Conservation (phyloP, 2,113 vertebrate genomes). For the Ornithorhynchus anatinus region DNA sequence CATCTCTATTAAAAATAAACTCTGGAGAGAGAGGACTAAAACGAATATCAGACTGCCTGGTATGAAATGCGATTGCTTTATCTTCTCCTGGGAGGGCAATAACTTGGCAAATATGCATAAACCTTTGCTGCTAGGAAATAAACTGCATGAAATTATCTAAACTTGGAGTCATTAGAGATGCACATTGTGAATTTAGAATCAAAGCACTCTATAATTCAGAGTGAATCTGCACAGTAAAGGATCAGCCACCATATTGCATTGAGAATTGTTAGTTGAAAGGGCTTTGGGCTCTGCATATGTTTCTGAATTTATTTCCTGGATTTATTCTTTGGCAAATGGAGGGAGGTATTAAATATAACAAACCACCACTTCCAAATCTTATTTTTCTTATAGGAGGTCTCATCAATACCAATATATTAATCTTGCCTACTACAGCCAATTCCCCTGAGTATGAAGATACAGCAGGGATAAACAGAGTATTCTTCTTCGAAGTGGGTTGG, state of each 20-base stretch:
- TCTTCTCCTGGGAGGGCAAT: conserved; percentile 48
- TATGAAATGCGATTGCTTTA: conserved; percentile 28
- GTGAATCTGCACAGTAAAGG: conserved; percentile 40
- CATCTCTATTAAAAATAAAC: too few species aligned
- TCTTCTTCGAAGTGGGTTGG: too few species aligned
- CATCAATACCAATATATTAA: too few species aligned
- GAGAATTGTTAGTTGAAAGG: conserved; percentile 29
- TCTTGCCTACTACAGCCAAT: too few species aligned
- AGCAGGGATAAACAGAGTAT: too few species aligned
- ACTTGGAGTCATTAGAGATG: conserved; percentile 58
- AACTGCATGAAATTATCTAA: conserved; percentile 65
- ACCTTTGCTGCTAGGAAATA: conserved; percentile 54
- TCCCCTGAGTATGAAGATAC: too few species aligned
- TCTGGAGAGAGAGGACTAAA: not conserved
- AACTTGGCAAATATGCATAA: conserved; percentile 57
- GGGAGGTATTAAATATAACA: too few species aligned
- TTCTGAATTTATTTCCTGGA: too few species aligned
- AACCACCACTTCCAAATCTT: too few species aligned
- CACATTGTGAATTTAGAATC: conserved; percentile 55
- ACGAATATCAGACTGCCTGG: conserved; percentile 20
- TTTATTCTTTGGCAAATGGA: too few species aligned
- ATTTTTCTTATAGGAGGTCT: too few species aligned
- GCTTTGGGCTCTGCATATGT: too few species aligned
- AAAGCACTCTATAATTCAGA: conserved; percentile 67
- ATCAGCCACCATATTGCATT: conserved; percentile 24